phyloP scores from a whole-genome alignment of 2,888 invertebrate genomes.

The Cactoblastis cactorum region DNA sequence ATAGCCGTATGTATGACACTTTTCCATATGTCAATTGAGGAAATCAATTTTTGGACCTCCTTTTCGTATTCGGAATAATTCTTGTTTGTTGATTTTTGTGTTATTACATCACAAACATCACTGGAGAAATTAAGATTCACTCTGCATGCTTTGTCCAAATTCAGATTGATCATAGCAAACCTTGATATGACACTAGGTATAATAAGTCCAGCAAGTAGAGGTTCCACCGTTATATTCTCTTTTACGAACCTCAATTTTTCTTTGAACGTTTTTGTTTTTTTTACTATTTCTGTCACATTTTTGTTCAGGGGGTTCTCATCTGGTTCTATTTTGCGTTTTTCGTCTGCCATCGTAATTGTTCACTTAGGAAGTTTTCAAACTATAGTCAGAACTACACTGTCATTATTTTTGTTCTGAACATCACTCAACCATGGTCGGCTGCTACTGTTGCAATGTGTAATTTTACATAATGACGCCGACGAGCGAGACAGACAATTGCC shows the following conservation, averaged over 20 bases:
- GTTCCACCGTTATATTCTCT: conserved; percentile 85
- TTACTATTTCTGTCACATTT: conserved; percentile 33
- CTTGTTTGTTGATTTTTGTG: conserved; percentile 44
- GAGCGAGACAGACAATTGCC: conserved; percentile 41
- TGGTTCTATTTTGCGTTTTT: conserved; percentile 42
- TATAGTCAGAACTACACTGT: conserved; percentile 30
- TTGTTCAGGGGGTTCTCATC: conserved; percentile 64
- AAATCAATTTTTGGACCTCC: conserved; percentile 79
- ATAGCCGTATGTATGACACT: conserved; percentile 75
- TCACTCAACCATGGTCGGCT: conserved; percentile 34
- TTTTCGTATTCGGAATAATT: conserved; percentile 82
- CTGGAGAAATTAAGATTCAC: conserved; percentile 57
- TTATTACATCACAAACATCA: conserved; percentile 58
- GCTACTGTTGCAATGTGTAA: conserved; percentile 43
- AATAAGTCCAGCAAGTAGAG: conserved; percentile 84
- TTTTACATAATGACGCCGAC: conserved; percentile 48
- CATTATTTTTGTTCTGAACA: conserved; percentile 46
- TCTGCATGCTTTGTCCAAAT: conserved; percentile 68
- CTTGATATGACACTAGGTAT: conserved; percentile 83
- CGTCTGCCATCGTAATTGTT: conserved; percentile 48
- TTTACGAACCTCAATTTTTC: conserved; percentile 53
- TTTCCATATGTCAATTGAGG: conserved; percentile 79
- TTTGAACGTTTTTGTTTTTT: conserved; percentile 49
- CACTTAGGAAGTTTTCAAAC: conserved; percentile 11
- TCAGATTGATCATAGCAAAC: conserved; percentile 81